phyloP scores from a whole-genome alignment of 2,113 vertebrate genomes.

The Poeciliopsis turrubarensis region DNA sequence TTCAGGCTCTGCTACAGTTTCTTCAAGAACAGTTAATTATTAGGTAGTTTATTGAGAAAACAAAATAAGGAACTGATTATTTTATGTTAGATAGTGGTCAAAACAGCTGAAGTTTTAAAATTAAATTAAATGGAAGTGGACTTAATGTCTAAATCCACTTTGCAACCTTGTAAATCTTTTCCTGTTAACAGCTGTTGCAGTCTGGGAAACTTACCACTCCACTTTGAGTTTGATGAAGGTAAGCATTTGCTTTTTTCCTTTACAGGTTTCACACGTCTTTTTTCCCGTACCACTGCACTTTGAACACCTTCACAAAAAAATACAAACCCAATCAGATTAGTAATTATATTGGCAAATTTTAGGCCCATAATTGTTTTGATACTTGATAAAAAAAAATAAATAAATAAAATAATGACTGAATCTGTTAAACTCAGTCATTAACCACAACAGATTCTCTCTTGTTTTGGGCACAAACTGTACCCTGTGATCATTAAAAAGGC shows the following conservation, averaged over 20 bases:
- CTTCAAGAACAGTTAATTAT: too few species aligned
- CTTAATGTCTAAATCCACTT: background rate
- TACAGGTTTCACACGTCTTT: conserved; percentile 60
- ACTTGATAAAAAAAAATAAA: background rate
- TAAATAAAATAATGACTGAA: too few species aligned
- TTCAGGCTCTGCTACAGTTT: too few species aligned
- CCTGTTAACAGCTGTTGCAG: background rate
- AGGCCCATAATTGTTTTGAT: background rate
- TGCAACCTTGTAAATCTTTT: background rate
- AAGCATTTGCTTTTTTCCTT: conserved; percentile 70
- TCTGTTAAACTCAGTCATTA: background rate
- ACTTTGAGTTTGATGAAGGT: conserved; percentile 76
- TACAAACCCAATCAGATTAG: conserved; percentile 4
- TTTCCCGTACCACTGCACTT: conserved; percentile 24
- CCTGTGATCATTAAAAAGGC: too few species aligned
- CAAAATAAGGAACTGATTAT: too few species aligned
- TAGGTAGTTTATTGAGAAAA: too few species aligned
- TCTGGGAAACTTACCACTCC: conserved; percentile 67
- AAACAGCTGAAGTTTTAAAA: background rate
- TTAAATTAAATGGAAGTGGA: background rate
- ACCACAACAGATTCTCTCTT: background rate
- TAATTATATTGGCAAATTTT: background rate
- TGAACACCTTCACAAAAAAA: conserved; percentile 55
- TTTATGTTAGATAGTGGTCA: too few species aligned
- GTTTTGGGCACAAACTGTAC: background rate